Base-by-base conservation (phyloP, 2,888 invertebrate genomes). In the Axea sp. region DNA sequence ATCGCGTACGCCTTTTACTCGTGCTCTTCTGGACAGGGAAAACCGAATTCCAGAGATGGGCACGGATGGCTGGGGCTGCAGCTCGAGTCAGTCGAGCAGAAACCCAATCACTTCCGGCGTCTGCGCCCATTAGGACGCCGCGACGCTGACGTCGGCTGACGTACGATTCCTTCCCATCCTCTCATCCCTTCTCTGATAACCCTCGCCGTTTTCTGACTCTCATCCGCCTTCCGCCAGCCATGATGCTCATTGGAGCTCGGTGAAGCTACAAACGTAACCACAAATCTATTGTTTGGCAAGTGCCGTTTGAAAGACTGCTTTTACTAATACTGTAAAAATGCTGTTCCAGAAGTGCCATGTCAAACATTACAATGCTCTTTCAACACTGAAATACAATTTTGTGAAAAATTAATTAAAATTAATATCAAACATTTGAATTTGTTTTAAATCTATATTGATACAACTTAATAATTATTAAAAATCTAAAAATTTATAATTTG, bases 21-120 rank as follows among this genome's bases (percentile, higher is more conserved):
- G 68, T 8, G 19, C 55, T 73, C 73, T 67, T 68, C 60, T 69
- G 78, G 79, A 79, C 81, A 80, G 80, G 80, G 72, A 57, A 67
- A 53, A 68, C 62, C 73, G 60, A 72, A 64, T 71, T 76, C 76
- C 47, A 64, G 76, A 72, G 75, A 78, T 76, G 78, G 51, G 79
- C 77, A 81, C 77, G 77, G 77, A 77, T 79, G 82, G 67, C 31
- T 74, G 74, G 71, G 74, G 73, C 65, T 39, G 73, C 73, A 80
- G 83, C 84, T 81, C 83, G 86, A 87, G 83, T 87, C 88, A 88
- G 87, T 87, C 88, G 87, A 87, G 88, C 87, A 86, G 89, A 89
- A 90, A 90, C 89, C 89, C 90, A 90, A 90, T 90, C 90, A 89
- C 89, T 90, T 90, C 90, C 90, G 89, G 89, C 89, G 90, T 89